Evolutionary conservation across 1,140 invertebrate genomes (phyloP), one percentile per base, ranked within the genome.

Genomic region (Telenomus remus): DNA sequence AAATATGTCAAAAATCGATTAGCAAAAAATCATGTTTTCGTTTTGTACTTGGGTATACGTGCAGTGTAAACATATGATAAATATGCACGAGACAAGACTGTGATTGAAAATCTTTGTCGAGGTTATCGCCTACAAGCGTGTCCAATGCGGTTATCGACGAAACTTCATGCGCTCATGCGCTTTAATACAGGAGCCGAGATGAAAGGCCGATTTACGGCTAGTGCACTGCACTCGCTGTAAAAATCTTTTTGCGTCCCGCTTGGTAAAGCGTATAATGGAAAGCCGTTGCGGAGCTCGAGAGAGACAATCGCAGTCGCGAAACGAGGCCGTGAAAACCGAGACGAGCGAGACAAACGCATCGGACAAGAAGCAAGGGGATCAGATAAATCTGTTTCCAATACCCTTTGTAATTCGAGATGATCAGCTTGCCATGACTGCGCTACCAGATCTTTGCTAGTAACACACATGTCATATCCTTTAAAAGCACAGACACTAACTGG

Each of bases 351-450:
- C n/a, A 48, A 48, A 44, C 27, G 1, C 3, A 55, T 6, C 44
- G 57, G 53, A 5, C 59, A 46, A 64, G 59, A 44, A 61, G 70
- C 70, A 68, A 70, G 69, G 54, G 50, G 75, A 54, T 69, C 72
- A 79, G 82, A 83, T 80, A 84, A 85, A 84, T 84, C 84, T 80
- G 80, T 84, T 85, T 83, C 78, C 83, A 80, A 85, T 84, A 84
- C 84, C 81, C 82, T 84, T 84, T 84, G 84, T 84, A 85, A 85
- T 84, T 84, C 81, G 83, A 85, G 83, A 85, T 84, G 81, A 84
- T 83, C 82, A 79, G 84, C 84, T 84, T 81, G 80, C 63, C 63
- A 63, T 77, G 74, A 71, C 66, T 69, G 50, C 61, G 44, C 55
- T 54, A 57, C 51, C 55, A 66, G 72, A 79, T 81, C 72, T 69